These are phyloP conservation scores for Pedetes capensis DNA, from an alignment of 2,113 vertebrate genomes.

Conservation along the genomic window DNA sequence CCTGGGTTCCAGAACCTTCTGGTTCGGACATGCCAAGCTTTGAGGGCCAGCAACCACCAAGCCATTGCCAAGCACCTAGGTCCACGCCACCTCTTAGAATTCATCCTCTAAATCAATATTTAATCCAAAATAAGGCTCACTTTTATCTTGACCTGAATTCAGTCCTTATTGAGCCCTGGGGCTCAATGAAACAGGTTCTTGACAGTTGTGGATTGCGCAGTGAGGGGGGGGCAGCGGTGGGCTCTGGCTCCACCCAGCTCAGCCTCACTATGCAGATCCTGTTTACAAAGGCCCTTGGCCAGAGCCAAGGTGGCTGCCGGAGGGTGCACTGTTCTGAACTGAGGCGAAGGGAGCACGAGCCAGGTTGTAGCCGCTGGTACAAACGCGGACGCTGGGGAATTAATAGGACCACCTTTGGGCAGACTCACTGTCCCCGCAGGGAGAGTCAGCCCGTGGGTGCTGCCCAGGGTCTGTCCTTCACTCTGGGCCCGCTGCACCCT, in stretches of 20 bases:
- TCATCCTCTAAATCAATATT: neutral
- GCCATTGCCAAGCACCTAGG: neutral
- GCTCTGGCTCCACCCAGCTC: accelerated
- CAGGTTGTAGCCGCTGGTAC: conserved; percentile 19
- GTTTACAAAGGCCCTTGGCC: neutral
- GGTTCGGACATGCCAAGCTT: neutral
- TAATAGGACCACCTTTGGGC: conserved; percentile 56
- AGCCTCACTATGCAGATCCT: accelerated
- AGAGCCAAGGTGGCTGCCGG: no score
- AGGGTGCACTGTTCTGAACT: neutral
- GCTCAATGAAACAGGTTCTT: neutral
- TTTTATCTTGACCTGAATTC: conserved; percentile 34
- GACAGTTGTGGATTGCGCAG: neutral
- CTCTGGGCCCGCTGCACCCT: conserved; percentile 13
- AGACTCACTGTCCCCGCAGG: conserved; percentile 49
- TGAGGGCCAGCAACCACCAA: neutral
- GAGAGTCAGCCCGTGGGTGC: neutral
- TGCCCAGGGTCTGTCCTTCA: conserved; percentile 59
- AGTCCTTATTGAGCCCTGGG: neutral
- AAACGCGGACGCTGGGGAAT: conserved; percentile 18
- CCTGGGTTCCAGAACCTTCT: no score
- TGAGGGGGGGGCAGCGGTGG: neutral
- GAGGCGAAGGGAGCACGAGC: no score
- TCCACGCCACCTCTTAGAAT: neutral
- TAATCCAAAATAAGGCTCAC: conserved; percentile 28